Evolutionary conservation across 2,888 invertebrate species (phyloP).

Genomic region (Kuschelorhynchus macadamiae): DNA sequence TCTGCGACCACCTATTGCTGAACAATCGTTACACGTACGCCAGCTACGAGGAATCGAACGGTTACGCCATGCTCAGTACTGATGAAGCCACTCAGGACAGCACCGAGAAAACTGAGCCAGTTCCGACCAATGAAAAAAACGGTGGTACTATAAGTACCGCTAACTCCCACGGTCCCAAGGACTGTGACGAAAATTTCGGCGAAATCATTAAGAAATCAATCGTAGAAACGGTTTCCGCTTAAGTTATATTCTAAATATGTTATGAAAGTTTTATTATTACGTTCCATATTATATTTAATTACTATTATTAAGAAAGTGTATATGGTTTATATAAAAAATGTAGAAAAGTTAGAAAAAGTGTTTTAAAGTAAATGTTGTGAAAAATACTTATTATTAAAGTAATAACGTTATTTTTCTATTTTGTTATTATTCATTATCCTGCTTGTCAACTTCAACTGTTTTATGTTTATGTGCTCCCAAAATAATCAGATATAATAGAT

Average conservation of each 20-base stretch:
- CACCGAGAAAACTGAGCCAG: constrained; percentile 32
- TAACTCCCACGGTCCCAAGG: constrained; percentile 58
- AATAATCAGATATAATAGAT: too few relatives aligned
- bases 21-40: constrained; percentile 72
- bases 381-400: constrained; percentile 59
- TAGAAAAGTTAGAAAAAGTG: constrained; percentile 67
- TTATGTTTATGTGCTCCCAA: too few relatives aligned
- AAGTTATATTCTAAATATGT: constrained; percentile 45
- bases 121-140: constrained; percentile 61
- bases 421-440: constrained; percentile 32
- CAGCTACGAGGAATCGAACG: constrained; percentile 68
- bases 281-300: constrained; percentile 65
- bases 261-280: constrained; percentile 56
- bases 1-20: constrained; percentile 72
- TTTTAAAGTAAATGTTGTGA: constrained; percentile 70
- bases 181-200: constrained; percentile 84
- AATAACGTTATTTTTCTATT: constrained; percentile 47
- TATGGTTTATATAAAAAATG: constrained; percentile 68
- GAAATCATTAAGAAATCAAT: constrained; percentile 94
- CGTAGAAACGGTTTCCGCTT: constrained; percentile 80
- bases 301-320: constrained; percentile 62
- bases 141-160: constrained; percentile 6
- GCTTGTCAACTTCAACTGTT: too few relatives aligned
- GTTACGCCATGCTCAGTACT: constrained; percentile 32
- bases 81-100: constrained; percentile 37